Evolutionary conservation across 2,797 vertebrate species (phyloP), one percentile per base, ranked within the genome.

Genomic region (Fundulus diaphanus): DNA sequence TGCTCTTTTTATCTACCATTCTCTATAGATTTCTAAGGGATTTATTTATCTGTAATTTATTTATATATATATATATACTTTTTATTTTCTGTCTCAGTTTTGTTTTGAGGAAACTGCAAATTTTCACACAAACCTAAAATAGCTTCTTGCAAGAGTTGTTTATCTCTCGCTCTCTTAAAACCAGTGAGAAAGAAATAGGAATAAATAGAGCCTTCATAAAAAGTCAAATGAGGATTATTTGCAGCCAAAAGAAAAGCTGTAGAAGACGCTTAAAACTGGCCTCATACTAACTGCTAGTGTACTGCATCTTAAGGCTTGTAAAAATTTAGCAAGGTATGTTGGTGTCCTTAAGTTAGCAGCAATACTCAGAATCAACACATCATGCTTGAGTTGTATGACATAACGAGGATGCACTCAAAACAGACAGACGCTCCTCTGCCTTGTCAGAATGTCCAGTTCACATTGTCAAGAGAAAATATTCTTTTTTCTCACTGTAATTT

Each of bases 401-500:
- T 31, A 52, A 24, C 3, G 37, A 68, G 71, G 68, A 4, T 71
- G 65, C 56, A 65, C 85, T 76, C 13, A 59, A 46, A 3, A 48
- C 40, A 22, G 22, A 29, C 24, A 29, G 69, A 46, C 20, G 11
- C 54, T 46, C 29, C 18, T 77, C 27, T 51, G 35, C 65, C 52
- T 65, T 16, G 24, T 76, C 76, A 59, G 61, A 31, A 65, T 27
- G 46, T 77, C 76, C 54, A 31, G 73, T 56, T 59, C 35, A 1
- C 40, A 31, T 18, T 74, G 80, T 73, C 70, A 68, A 77, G 75
- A 84, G 80, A 86, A 71, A 75, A 76, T 68, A 83, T 81, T 86
- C 78, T 16, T 86, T 37, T 63, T 70, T 81, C 84, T 56, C 69
- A 52, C 77, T 76, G 68, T 75, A 73, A 82, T 88, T 84, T 82